Percentiles rank a stretch among this genome's conserved stretches.
These are phyloP conservation scores for Triops longicaudatus DNA, from an alignment of 1,140 invertebrate genomes.

Conservation along the genomic window DNA sequence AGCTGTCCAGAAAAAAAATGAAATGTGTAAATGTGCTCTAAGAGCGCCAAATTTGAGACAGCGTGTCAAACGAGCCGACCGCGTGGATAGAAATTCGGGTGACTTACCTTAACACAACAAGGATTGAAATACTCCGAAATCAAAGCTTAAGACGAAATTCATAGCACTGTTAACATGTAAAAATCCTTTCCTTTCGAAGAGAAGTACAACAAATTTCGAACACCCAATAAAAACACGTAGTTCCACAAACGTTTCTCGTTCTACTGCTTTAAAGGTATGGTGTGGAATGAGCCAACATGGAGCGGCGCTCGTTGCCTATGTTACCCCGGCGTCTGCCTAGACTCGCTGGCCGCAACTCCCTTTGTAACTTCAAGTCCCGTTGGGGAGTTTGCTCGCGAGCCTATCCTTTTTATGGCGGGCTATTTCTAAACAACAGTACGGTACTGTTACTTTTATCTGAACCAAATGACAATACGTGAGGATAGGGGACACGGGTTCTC, in stretches of 20 bases:
- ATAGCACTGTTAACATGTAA: neutral
- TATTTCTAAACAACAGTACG: neutral
- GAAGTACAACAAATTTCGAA: neutral
- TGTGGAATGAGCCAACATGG: neutral
- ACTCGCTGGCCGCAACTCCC: neutral
- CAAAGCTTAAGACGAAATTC: neutral
- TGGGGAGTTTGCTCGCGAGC: neutral
- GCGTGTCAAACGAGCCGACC: neutral
- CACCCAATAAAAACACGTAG: neutral
- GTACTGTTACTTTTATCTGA: too few relatives aligned
- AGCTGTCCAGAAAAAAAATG: too few relatives aligned
- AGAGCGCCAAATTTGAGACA: neutral
- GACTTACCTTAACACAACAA: neutral
- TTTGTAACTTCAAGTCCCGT: neutral
- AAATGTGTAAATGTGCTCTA: neutral
- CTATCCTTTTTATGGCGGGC: neutral
- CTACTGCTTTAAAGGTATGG: neutral
- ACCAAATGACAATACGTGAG: too few relatives aligned
- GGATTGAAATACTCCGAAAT: conserved; percentile 8
- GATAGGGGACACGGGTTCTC: too few relatives aligned
- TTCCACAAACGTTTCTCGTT: neutral
- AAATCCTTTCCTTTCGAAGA: neutral
- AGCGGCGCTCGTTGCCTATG: neutral
- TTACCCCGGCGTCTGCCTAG: neutral
- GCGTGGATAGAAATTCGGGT: neutral